Base-by-base conservation (phyloP, 2,888 invertebrate genomes). In the Calliopum simillimum region DNA sequence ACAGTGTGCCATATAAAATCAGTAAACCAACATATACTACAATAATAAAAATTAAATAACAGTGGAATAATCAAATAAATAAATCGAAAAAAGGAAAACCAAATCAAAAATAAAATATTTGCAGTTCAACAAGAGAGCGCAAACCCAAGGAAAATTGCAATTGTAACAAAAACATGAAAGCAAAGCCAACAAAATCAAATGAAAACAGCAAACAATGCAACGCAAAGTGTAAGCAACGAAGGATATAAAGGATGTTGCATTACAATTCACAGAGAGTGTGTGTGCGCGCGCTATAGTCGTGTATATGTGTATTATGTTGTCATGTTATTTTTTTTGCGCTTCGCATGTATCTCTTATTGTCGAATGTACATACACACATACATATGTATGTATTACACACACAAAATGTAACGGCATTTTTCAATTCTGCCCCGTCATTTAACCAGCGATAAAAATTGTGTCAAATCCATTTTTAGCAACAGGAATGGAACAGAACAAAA, bases 401-500 rank as follows among this genome's bases (percentile, higher is more conserved):
- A 33, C 33, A 33, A 33, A 33, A 33, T 33, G 33, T 33, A 44
- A 61, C 44, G 46, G 46, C 44, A 61, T 61, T 21, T 61, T 61
- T 46, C 46, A 46, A 61, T 61, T 21, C 61, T 61, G 33, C 33
- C 33, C 33, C 61, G 19, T 61, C 61, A 61, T 61, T 61, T 61
- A 61, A 61, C 33, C 61, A 61, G 44, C 61, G 21, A 61, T 61
- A 61, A 61, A 46, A 61, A 61, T 61, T 23, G 61, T 61, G 61
- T 46, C 61, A 61, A 21, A 61, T 13, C 79, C 80, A 78, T 73
- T 33, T 33, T 80, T 81, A 51, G 51, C 64, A 25, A 33, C 51
- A 49, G 49, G 16, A 49, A 19, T 25, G 49, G 25, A n/a, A n/a
- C 33, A 64, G 21, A n/a, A n/a, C n/a, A n/a, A n/a, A n/a, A n/a